phyloP scores from a whole-genome alignment of 1,140 invertebrate genomes.

The Drosophila persimilis region DNA sequence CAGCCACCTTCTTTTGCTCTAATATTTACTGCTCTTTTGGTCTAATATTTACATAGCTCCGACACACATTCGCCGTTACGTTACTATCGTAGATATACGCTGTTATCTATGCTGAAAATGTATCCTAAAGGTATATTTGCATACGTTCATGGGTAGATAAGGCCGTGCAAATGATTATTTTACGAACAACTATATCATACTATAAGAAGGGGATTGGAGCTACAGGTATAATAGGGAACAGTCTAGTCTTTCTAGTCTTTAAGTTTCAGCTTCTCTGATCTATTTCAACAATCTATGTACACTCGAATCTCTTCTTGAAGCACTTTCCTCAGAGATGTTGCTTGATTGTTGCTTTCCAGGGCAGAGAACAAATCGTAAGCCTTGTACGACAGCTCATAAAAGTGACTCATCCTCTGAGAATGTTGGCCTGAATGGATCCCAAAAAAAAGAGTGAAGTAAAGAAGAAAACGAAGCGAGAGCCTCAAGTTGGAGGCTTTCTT shows the following conservation, averaged over 20 bases:
- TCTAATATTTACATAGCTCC: conserved; percentile 8
- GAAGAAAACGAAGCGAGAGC: conserved; percentile 4
- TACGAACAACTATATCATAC: conserved; percentile 6
- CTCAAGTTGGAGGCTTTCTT: conserved; percentile 3
- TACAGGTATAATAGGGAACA: too few relatives aligned
- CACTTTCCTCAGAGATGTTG: too few relatives aligned
- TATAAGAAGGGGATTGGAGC: too few relatives aligned
- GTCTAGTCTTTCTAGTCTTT: too few relatives aligned
- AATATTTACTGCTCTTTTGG: conserved; percentile 7
- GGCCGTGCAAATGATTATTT: conserved; percentile 23
- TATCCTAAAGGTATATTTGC: not conserved
- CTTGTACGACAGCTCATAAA: not conserved
- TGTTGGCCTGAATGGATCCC: conserved; percentile 20
- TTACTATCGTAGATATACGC: not conserved
- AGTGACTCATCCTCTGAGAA: conserved; percentile 35
- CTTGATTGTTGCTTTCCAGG: too few relatives aligned
- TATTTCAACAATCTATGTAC: too few relatives aligned
- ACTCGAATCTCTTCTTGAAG: too few relatives aligned
- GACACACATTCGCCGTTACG: conserved; percentile 4
- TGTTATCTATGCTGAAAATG: conserved; percentile 9
- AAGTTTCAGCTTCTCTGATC: too few relatives aligned
- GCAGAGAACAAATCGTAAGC: conserved; percentile 6
- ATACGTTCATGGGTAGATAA: conserved; percentile 2
- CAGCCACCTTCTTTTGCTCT: conserved; percentile 8
- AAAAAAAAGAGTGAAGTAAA: not conserved